Percentiles rank a stretch among this genome's conserved stretches.
Conservation (phyloP, 1,140 invertebrate genomes). For the Hermetia illucens region DNA sequence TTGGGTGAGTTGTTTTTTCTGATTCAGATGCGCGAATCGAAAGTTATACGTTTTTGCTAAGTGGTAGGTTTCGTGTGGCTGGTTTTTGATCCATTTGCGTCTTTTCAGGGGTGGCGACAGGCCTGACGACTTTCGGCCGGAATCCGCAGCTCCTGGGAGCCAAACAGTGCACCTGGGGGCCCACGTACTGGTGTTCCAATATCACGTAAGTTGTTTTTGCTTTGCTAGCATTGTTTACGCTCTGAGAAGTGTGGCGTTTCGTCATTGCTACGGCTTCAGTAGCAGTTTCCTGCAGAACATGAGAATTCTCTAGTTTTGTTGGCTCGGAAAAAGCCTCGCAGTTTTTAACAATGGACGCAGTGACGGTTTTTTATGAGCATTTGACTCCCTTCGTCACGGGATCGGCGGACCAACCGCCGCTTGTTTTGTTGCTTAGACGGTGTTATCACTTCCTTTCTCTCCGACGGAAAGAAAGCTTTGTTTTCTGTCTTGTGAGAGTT, state of each 20-base stretch:
- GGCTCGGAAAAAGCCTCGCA: slow-evolving; percentile 3
- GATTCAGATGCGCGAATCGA: slow-evolving; percentile 14
- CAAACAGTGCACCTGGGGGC: slow-evolving; percentile 61
- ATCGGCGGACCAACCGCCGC: too few species aligned
- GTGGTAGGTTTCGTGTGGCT: slow-evolving; percentile 10
- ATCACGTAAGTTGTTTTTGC: slow-evolving; percentile 43
- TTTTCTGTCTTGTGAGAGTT: too few species aligned
- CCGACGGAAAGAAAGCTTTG: too few species aligned
- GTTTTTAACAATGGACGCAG: too few species aligned
- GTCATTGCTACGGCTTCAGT: slow-evolving; percentile 5
- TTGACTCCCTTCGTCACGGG: too few species aligned
- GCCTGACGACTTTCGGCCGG: slow-evolving; percentile 10
- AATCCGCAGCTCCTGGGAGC: slow-evolving; percentile 37
- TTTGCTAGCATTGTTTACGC: slow-evolving; percentile 12
- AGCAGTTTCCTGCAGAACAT: not conserved
- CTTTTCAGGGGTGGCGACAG: slow-evolving; percentile 12
- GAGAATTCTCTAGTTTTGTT: slow-evolving; percentile 2
- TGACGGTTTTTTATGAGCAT: too few species aligned
- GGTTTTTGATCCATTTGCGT: slow-evolving; percentile 3
- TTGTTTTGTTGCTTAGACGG: too few species aligned
- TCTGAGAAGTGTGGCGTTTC: slow-evolving; percentile 7
- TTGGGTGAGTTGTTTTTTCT: slow-evolving; percentile 18
- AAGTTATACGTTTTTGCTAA: slow-evolving; percentile 10
- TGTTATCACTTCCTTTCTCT: too few species aligned
- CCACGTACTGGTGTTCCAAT: slow-evolving; percentile 71